Base-by-base conservation (phyloP, 2,888 invertebrate species). In the Protodeltote pygarga region DNA sequence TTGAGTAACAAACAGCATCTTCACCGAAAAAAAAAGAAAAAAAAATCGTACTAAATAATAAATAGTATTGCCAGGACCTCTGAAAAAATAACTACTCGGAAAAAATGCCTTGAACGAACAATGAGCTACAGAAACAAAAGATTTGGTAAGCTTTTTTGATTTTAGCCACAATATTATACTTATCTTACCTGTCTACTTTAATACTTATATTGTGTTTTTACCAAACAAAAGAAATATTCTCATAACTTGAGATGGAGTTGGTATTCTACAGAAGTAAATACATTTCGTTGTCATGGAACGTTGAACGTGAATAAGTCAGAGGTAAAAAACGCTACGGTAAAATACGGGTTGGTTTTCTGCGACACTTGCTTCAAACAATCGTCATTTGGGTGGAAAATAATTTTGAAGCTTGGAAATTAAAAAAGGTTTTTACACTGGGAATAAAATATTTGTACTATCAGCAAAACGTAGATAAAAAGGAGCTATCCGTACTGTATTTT, bases 351-450 rank as follows among this genome's bases (percentile, higher is more conserved):
- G 34, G 32, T 49, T 64, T 71, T 68, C 63, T 49, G 51, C 41
- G 55, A 65, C 68, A 58, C 67, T 73, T 59, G 57, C 28, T 65
- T 67, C 53, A 69, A 71, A 69, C 59, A 73, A 71, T 59, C 42
- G 38, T 33, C 49, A 37, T 60, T 52, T 45, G 31, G 20, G 19
- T 47, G 51, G 38, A 47, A 35, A 37, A 55, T 35, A 37, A 59
- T 51, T 66, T 58, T 40, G 47, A 40, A 24, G 51, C 55, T 38
- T 46, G 14, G 5, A 23, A 41, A 41, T 42, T 34, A 34, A 41
- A 32, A 44, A 40, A 31, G 31, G 16, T 15, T 53, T 35, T 23
- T 23, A 24, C 20, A n/a, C n/a, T n/a, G n/a, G n/a, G n/a, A n/a
- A n/a, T n/a, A n/a, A n/a, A n/a, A n/a, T n/a, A n/a, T n/a, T n/a